Conservation (phyloP, 1,140 invertebrate species). For the Pemphigus obesinymphae region DNA sequence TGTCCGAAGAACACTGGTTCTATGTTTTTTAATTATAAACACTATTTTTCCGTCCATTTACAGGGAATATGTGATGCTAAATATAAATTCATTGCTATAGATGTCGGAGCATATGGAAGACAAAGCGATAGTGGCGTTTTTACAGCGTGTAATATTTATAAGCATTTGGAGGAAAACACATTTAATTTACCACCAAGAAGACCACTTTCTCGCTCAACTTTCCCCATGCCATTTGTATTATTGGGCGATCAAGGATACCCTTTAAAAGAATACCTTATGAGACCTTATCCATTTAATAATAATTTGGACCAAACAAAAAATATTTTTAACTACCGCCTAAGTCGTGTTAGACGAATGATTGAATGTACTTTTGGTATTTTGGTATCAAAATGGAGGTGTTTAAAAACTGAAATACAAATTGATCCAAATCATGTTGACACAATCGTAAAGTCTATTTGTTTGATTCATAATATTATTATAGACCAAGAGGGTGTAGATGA, state of each 20-base stretch:
- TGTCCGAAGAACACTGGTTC: too few relatives aligned
- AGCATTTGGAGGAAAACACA: not conserved
- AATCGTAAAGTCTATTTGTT: not conserved
- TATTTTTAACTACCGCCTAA: not conserved
- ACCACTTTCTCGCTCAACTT: not conserved
- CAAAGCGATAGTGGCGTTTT: constrained; percentile 3
- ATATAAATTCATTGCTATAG: constrained; percentile 8
- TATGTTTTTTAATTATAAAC: too few relatives aligned
- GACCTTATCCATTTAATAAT: not conserved
- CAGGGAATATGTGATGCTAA: constrained; percentile 27
- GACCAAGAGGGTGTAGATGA: not conserved
- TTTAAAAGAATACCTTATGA: not conserved
- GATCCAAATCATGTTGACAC: not conserved
- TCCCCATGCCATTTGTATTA: not conserved
- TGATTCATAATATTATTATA: not conserved
- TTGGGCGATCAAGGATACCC: not conserved
- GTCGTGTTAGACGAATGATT: not conserved
- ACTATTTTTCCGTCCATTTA: constrained; percentile 51
- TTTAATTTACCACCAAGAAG: not conserved
- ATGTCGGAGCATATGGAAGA: constrained; percentile 8
- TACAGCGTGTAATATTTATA: constrained; percentile 12
- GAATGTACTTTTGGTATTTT: not conserved
- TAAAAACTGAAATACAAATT: not conserved
- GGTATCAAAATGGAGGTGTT: not conserved
- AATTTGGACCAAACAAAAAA: not conserved